Conservation (phyloP, 92 coral and sea anemone genomes). For the Epizoanthus fatuus region DNA sequence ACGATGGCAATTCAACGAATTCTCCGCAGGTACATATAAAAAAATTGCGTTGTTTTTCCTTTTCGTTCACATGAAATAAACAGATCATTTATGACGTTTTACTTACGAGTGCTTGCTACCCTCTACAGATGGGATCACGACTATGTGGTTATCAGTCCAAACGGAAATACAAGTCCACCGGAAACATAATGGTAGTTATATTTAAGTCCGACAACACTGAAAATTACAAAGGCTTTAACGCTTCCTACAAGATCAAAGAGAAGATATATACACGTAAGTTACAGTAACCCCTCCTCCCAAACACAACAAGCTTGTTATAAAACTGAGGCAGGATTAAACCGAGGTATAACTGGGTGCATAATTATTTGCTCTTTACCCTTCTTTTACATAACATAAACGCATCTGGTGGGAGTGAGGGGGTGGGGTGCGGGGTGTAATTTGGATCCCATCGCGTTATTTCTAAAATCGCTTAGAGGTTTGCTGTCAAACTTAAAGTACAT, state of each 20-base stretch:
- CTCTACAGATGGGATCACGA: slow-evolving; percentile 36
- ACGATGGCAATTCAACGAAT: slow-evolving; percentile 42
- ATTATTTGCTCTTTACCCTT: too few species aligned
- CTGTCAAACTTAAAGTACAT: too few species aligned
- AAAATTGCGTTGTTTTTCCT: background rate
- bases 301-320: too few species aligned
- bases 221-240: slow-evolving; percentile 68
- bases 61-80: background rate
- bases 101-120: background rate
- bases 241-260: slow-evolving; percentile 50
- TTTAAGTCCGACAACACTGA: slow-evolving; percentile 72
- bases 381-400: too few species aligned
- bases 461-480: too few species aligned
- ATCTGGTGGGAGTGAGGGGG: too few species aligned
- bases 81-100: background rate
- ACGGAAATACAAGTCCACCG: slow-evolving; percentile 54
- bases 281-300: background rate
- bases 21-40: slow-evolving; percentile 22
- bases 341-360: too few species aligned
- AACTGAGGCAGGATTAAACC: too few species aligned
- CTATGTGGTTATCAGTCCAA: slow-evolving; percentile 59
- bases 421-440: too few species aligned
- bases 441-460: too few species aligned
- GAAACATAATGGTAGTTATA: slow-evolving; percentile 53
- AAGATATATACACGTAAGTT: slow-evolving; percentile 8